phyloP scores from a whole-genome alignment of 2,888 invertebrate species.

The Drosophila anceps region DNA sequence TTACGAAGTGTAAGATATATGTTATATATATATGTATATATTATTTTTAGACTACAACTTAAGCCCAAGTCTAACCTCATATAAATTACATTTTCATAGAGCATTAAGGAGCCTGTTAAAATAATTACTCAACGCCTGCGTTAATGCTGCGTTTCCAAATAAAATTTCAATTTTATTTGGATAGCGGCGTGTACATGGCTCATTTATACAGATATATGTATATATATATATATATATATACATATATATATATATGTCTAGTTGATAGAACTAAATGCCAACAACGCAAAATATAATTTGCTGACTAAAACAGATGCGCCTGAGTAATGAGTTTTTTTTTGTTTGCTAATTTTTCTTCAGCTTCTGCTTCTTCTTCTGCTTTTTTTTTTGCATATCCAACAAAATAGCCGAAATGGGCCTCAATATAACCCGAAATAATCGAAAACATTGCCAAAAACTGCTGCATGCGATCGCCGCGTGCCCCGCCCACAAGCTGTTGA shows the following conservation, averaged over 20 bases:
- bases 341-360: constrained; percentile 12
- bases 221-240: constrained; percentile 11
- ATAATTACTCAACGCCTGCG: constrained; percentile 14
- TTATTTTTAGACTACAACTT: neutral
- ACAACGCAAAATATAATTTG: constrained; percentile 73
- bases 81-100: neutral
- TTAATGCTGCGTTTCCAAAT: constrained; percentile 29
- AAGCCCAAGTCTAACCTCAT: neutral
- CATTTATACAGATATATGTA: constrained; percentile 21
- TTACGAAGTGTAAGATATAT: neutral
- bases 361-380: constrained; percentile 1
- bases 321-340: constrained; percentile 45
- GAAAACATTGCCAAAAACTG: constrained; percentile 53
- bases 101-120: neutral
- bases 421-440: constrained; percentile 37
- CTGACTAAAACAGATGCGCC: constrained; percentile 57
- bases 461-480: constrained; percentile 70
- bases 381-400: constrained; percentile 36
- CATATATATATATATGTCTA: constrained; percentile 17
- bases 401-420: constrained; percentile 66
- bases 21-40: neutral
- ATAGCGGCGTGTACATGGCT: neutral
- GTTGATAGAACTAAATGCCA: constrained; percentile 59
- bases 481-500: constrained; percentile 65
- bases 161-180: constrained; percentile 21